A percentile compares a stretch with the other conserved stretches of the same genome.
These are phyloP conservation scores for Cryptus armator DNA, from an alignment of 2,888 invertebrate species.

Conservation along the genomic window DNA sequence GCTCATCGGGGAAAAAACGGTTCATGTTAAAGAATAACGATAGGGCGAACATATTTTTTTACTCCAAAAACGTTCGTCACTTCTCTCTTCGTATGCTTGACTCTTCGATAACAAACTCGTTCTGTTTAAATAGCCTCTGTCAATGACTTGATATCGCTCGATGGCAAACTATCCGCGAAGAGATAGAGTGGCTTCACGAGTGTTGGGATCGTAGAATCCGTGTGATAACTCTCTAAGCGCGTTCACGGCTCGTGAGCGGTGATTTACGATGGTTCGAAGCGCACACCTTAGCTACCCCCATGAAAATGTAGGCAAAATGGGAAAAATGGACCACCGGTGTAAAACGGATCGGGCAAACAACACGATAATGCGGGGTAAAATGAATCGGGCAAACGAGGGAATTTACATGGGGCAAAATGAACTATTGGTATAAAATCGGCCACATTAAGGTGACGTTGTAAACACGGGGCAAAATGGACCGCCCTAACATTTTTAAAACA, in stretches of 20 bases:
- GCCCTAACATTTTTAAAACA: no score
- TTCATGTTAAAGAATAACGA: not conserved
- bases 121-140: not conserved
- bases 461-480: no score
- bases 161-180: not conserved
- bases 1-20: not conserved
- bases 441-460: no score
- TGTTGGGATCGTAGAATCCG: not conserved
- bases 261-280: conserved; percentile 68
- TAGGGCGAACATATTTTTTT: not conserved
- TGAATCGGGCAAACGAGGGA: no score
- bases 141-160: conserved; percentile 13
- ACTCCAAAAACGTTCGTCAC: not conserved
- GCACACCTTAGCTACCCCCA: conserved; percentile 11
- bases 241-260: conserved; percentile 67
- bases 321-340: no score
- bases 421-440: no score
- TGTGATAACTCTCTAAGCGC: conserved; percentile 42
- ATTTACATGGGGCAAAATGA: no score
- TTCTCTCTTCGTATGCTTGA: no score
- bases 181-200: conserved; percentile 8
- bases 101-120: not conserved
- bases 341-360: no score
- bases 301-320: no score
- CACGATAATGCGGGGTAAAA: no score